Evolutionary conservation across 2,797 vertebrate species (phyloP), one percentile per base, ranked within the genome.

Genomic region (Danio aesculapii): DNA sequence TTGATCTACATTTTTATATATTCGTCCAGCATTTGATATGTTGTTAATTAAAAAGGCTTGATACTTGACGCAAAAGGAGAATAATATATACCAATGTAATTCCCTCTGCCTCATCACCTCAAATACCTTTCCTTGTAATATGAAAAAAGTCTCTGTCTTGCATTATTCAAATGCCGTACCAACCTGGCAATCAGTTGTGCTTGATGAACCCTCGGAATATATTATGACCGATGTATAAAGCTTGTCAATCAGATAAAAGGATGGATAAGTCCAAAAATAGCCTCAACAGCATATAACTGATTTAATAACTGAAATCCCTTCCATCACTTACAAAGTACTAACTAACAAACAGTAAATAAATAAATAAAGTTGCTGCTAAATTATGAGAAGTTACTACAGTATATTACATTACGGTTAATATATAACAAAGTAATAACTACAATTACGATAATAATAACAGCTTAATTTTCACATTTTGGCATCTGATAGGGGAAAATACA

Each of bases 171-270:
- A 77, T 59, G 21, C 13, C 6, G 17, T 17, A 13, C 58, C 13
- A 30, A 47, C 30, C 61, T 44, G 61, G 59, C 63, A 78, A 77
- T 77, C 68, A 62, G 66, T 39, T 1, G 8, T 55, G 53, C 68
- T 75, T 74, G 63, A 83, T 75, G 57, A 81, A 77, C 8, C 58
- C 52, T 7, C 7, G n/a, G 50, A 55, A 59, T 76, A 57, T 55
- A 66, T 76, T 53, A 14, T 81, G 78, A 83, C 75, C 78, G 19
- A 16, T 82, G 66, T 76, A 68, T 82, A 13, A 53, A 44, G 50
- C 6, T 44, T 17, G 41, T 71, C 71, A 67, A 69, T 69, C 75
- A 68, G 19, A 80, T 53, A 12, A 80, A 53, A 77, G 62, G 43
- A 76, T 52, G 19, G 16, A 61, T 30, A 30, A 30, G 30, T 30